Conservation (phyloP, 2,888 invertebrate genomes). For the Amblyjoppa fuscipennis region DNA sequence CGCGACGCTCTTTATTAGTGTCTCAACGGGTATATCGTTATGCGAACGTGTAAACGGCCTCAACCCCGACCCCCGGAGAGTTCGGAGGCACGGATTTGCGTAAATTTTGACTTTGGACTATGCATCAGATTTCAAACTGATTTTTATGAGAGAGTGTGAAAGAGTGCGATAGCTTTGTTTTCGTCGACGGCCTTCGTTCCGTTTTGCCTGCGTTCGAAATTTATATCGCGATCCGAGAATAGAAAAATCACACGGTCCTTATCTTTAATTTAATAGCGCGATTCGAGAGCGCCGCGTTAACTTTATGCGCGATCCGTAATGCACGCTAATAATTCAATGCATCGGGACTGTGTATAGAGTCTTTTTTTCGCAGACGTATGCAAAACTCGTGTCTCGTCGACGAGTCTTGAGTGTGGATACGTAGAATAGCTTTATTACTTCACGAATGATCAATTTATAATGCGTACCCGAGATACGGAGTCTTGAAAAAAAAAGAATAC, state of each 20-base stretch:
- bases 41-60: background rate
- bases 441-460: constrained; percentile 6
- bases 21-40: background rate
- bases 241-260: constrained; percentile 22
- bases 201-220: background rate
- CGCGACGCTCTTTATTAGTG: background rate
- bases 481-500: background rate
- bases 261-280: constrained; percentile 24
- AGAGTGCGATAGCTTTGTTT: constrained; percentile 23
- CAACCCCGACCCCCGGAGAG: background rate
- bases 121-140: constrained; percentile 1
- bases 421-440: background rate
- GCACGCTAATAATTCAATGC: background rate
- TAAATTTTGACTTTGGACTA: constrained; percentile 57
- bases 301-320: background rate
- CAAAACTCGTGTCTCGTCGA: background rate
- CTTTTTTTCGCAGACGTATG: background rate
- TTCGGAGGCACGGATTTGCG: constrained; percentile 23
- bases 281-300: background rate
- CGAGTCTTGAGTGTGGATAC: background rate
- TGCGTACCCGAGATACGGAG: background rate
- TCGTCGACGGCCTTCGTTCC: constrained; percentile 16
- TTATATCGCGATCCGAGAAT: constrained; percentile 17
- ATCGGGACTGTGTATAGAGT: background rate
- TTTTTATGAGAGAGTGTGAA: background rate